Evolutionary conservation across 1,140 invertebrate genomes (phyloP), one percentile per base, ranked within the genome.

Genomic region (Drosophila sproati): DNA sequence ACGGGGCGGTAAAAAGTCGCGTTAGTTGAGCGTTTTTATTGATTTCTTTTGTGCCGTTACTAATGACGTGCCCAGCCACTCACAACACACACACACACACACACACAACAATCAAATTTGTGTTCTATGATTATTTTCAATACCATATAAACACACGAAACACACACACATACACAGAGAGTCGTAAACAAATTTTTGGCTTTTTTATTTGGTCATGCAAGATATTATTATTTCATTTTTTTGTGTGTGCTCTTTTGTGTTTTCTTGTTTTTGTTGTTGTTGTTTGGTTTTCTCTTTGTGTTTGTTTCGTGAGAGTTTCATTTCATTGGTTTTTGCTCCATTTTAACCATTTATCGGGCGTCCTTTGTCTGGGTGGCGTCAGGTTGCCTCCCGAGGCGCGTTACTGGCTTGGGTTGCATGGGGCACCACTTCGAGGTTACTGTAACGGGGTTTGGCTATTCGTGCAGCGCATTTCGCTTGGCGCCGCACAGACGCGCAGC

Each of bases 311-410:
- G 50, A 71, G 80, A 59, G 83, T 83, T 80, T 88, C 83, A 89
- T 89, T 88, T 89, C 77, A 89, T 89, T 83, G 83, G 77, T 88
- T 88, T 88, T 76, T 88, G 85, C 73, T 89, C 69, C 85, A 80
- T 89, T 88, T 88, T 83, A 78, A 88, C 73, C 83, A 88, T 89
- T 89, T 83, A 83, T 88, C 78, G 80, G 85, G 83, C 80, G 83
- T 77, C 80, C 74, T 82, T 81, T 69, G 57, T 74, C 66, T 70
- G 67, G 60, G 43, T 62, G 50, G 51, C 59, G 41, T 6, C 52
- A 37, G 31, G 10, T 34, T 39, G 50, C 34, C 7, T 29, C 6
- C 39, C 0, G 7, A 39, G 37, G 43, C 3, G 39, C 5, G 6
- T 4, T 39, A 34, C 10, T 35, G 43, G 67, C 12, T 8, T 28